phyloP scores from a whole-genome alignment of 2,113 vertebrate genomes.

The Corythaixoides concolor region DNA sequence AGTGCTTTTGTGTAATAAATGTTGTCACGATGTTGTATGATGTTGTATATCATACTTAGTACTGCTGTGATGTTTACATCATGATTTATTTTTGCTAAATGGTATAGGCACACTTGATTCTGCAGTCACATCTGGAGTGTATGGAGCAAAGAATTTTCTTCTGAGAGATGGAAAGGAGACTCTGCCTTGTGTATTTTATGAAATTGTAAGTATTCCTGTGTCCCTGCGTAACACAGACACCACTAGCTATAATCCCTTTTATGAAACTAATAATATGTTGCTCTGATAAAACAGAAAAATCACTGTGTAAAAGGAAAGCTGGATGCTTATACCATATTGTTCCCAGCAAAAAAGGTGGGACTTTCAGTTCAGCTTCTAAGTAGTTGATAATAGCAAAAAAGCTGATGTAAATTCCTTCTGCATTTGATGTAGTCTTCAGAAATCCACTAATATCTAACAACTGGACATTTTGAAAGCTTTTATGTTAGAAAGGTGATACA shows the following conservation, averaged over 20 bases:
- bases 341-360: neutral
- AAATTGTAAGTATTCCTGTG: conserved; percentile 84
- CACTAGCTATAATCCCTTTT: neutral
- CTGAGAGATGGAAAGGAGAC: conserved; percentile 86
- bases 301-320: neutral
- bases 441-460: neutral
- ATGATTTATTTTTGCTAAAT: neutral
- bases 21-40: neutral
- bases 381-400: neutral
- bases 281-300: neutral
- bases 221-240: neutral
- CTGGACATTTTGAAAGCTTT: neutral
- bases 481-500: neutral
- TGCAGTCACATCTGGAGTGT: conserved; percentile 84
- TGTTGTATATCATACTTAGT: neutral
- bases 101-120: conserved; percentile 88
- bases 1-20: neutral
- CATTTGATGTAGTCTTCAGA: neutral
- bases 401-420: neutral
- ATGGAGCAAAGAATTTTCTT: conserved; percentile 90
- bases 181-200: conserved; percentile 89
- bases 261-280: neutral
- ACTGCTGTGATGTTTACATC: neutral
- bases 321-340: neutral
- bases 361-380: neutral